phyloP scores from a whole-genome alignment of 2,113 vertebrate genomes.

The Vulpes vulpes region DNA sequence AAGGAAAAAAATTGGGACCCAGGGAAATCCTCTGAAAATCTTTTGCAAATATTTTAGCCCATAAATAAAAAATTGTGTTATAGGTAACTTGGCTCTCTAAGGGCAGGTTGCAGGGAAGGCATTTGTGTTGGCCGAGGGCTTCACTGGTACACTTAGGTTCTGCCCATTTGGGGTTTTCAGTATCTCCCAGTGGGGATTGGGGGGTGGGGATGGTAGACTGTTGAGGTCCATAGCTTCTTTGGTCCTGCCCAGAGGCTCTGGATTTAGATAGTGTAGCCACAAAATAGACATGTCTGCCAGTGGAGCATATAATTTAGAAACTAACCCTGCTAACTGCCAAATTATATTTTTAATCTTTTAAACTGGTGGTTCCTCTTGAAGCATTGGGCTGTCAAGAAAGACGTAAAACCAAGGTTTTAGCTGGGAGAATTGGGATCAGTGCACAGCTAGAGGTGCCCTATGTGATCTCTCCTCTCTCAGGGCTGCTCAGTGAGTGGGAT shows the following conservation, averaged over 20 bases:
- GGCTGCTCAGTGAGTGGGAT: neutral
- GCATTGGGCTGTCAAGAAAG: conserved; percentile 32
- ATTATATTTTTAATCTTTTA: conserved; percentile 72
- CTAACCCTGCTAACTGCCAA: neutral
- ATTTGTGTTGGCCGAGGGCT: neutral
- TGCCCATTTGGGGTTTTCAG: neutral
- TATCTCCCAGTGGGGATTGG: neutral
- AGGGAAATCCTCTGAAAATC: neutral
- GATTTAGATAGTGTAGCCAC: conserved; percentile 26
- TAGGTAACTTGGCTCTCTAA: neutral
- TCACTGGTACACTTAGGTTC: neutral
- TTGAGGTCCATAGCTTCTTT: neutral
- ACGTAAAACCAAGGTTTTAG: conserved; percentile 56
- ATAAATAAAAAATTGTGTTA: neutral
- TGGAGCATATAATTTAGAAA: conserved; percentile 57
- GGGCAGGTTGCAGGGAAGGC: too few relatives aligned
- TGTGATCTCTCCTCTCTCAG: neutral
- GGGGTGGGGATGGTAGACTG: neutral
- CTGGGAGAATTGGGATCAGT: neutral
- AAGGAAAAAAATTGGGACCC: neutral
- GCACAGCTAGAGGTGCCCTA: neutral
- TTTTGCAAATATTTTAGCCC: neutral
- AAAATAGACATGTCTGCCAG: conserved; percentile 11
- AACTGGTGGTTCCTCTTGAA: conserved; percentile 13
- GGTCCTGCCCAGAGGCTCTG: neutral